Evolutionary conservation across 1,140 invertebrate species (phyloP).

Genomic region (Sinella curviseta): DNA sequence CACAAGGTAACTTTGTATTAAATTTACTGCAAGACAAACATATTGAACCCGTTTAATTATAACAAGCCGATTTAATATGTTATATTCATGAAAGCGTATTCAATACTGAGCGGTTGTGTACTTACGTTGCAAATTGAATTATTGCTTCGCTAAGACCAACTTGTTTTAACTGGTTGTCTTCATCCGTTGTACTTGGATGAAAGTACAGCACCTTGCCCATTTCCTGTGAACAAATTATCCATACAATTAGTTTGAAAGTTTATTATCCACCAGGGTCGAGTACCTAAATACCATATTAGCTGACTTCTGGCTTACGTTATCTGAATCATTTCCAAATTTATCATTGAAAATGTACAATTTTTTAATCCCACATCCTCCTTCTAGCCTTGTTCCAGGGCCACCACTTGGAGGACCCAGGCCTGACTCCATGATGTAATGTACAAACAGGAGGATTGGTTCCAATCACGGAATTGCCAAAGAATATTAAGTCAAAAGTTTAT

Average conservation of each 20-base stretch:
- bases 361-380: not conserved
- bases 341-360: conserved; percentile 39
- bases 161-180: conserved; percentile 82
- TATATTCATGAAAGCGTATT: not conserved
- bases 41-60: not conserved
- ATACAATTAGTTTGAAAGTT: not conserved
- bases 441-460: not conserved
- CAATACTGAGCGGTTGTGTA: not conserved
- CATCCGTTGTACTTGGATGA: conserved; percentile 75
- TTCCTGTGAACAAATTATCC: conserved; percentile 67
- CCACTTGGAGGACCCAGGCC: not conserved
- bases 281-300: too few relatives aligned
- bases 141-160: conserved; percentile 89
- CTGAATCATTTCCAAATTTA: conserved; percentile 36
- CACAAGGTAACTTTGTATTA: conserved; percentile 72
- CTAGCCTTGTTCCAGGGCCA: not conserved
- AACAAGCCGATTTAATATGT: not conserved
- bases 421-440: not conserved
- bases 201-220: conserved; percentile 79
- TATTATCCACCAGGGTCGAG: too few relatives aligned
- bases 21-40: conserved; percentile 69
- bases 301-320: conserved; percentile 29
- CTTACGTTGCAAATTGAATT: conserved; percentile 86
- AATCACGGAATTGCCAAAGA: not conserved
- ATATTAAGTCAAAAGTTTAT: not conserved